Percentiles rank a stretch among this genome's conserved stretches.
Conservation (phyloP, 2,113 vertebrate genomes). For the Channa argus region DNA sequence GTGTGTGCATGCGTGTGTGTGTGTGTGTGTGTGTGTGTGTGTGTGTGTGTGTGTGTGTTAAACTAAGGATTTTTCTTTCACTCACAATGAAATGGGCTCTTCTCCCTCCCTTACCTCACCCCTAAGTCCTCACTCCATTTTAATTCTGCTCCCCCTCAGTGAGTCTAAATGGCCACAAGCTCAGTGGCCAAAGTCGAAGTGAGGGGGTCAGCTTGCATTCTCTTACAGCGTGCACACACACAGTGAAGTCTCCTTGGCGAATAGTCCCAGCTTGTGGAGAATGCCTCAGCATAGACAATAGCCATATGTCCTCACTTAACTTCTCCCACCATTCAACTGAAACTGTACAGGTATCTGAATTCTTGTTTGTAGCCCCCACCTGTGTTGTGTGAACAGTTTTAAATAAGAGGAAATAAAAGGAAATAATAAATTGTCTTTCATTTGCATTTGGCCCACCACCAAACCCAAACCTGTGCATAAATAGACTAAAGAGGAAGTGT, state of each 20-base stretch:
- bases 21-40: conserved; percentile 12
- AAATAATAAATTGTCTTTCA: too few species aligned
- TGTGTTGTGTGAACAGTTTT: conserved; percentile 3
- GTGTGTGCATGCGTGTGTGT: conserved; percentile 12
- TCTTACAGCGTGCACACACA: conserved; percentile 41
- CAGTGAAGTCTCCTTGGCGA: conserved; percentile 78
- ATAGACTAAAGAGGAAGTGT: not conserved
- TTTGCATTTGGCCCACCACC: not conserved
- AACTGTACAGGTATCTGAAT: conserved; percentile 25
- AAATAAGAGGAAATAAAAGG: too few species aligned
- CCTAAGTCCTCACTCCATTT: conserved; percentile 52
- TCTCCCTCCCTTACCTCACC: conserved; percentile 33
- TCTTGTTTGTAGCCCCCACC: conserved; percentile 11
- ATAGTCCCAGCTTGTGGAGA: conserved; percentile 68
- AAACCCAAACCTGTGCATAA: not conserved
- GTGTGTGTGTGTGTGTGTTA: not conserved
- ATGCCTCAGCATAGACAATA: conserved; percentile 79
- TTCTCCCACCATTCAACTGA: conserved; percentile 53
- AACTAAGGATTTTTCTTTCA: conserved; percentile 34
- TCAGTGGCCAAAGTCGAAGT: conserved; percentile 52
- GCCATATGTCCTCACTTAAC: conserved; percentile 66
- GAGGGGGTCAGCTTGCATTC: conserved; percentile 50
- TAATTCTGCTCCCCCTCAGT: conserved; percentile 57
- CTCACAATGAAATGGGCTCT: conserved; percentile 21
- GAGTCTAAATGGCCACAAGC: conserved; percentile 66